A percentile compares a stretch with the other conserved stretches of the same genome.
These are phyloP conservation scores for Thinocorus orbignyianus DNA, from an alignment of 2,113 vertebrate species.

Conservation along the genomic window DNA sequence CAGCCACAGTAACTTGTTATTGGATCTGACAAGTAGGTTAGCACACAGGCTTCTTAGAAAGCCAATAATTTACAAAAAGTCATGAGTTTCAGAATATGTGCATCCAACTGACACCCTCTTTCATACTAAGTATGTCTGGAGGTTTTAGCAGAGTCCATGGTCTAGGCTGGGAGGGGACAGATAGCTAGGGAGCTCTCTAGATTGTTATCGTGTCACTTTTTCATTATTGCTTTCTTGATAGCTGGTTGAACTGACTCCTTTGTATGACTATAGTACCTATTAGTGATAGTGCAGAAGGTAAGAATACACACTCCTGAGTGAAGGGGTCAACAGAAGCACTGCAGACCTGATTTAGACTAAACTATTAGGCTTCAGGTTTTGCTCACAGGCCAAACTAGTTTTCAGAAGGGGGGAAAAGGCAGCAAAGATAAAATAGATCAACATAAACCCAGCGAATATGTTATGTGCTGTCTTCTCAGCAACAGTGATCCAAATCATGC, in stretches of 20 bases:
- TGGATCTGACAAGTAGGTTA: background rate
- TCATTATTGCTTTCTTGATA: background rate
- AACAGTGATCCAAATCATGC: background rate
- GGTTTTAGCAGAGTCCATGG: background rate
- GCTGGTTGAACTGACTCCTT: background rate
- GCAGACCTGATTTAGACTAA: background rate
- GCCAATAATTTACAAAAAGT: background rate
- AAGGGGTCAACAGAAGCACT: background rate
- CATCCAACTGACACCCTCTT: background rate
- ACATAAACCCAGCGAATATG: background rate
- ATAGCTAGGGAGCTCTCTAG: background rate
- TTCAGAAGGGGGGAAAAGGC: background rate
- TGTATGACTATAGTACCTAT: background rate
- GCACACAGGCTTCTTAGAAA: background rate
- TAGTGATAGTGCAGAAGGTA: background rate
- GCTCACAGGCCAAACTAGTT: background rate
- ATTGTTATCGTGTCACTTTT: background rate
- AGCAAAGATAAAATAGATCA: background rate
- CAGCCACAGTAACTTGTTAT: background rate
- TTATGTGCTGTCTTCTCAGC: background rate
- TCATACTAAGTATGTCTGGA: background rate
- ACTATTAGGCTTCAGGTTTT: background rate
- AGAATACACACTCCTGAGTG: background rate
- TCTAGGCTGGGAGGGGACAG: background rate
- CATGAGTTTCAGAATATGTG: background rate